These are phyloP conservation scores for Hemicordylus capensis DNA, from an alignment of 2,113 vertebrate species.

Conservation along the genomic window DNA sequence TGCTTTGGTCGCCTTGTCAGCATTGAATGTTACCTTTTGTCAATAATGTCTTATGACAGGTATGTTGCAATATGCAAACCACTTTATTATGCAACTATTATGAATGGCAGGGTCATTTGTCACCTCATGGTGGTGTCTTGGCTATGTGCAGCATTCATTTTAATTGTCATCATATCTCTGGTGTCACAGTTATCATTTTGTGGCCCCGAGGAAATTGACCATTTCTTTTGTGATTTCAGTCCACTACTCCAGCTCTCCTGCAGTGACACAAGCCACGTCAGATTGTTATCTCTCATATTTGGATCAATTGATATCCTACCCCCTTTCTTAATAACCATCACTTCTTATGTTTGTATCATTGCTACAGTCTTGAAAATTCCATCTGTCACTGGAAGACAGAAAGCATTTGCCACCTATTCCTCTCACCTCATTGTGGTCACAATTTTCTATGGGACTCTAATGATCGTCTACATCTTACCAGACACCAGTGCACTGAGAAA, in stretches of 20 bases:
- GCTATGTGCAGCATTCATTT: conserved; percentile 40
- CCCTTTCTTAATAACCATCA: not conserved
- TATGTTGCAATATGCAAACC: conserved; percentile 54
- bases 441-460: conserved; percentile 31
- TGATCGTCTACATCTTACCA: conserved; percentile 1
- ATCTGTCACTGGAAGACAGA: not conserved
- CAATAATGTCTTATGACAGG: conserved; percentile 52
- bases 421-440: conserved; percentile 39
- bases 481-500: not conserved
- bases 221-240: conserved; percentile 52
- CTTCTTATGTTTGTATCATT: conserved; percentile 10
- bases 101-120: conserved; percentile 27
- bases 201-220: conserved; percentile 46
- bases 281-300: not conserved
- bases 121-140: not conserved
- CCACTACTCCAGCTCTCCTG: not conserved
- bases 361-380: not conserved
- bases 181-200: conserved; percentile 51
- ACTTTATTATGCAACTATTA: conserved; percentile 1
- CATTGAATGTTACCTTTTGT: conserved; percentile 54
- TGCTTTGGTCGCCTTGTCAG: conserved; percentile 15
- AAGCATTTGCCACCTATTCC: conserved; percentile 35
- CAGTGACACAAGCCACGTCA: not conserved
- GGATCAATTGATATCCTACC: not conserved
- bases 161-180: conserved; percentile 20